Evolutionary conservation across 2,113 vertebrate genomes (phyloP), one percentile per base, ranked within the genome.

Genomic region (Sinocyclocheilus rhinocerous): DNA sequence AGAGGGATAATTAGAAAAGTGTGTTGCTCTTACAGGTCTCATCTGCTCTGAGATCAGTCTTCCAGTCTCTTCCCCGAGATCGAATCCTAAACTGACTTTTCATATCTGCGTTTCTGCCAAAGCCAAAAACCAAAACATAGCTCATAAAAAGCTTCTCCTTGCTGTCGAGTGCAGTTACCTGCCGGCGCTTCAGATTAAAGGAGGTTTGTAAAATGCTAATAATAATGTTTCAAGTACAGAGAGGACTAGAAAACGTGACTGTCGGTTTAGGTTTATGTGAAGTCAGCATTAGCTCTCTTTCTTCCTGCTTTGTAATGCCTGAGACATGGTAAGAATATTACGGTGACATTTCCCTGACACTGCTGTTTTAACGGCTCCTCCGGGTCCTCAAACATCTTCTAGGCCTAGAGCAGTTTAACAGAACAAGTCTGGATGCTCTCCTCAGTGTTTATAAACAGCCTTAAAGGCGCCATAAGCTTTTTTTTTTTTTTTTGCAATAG

Each of bases 211-310:
- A 24, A 61, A 24, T 39, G n/a, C n/a, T 65, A 67, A 29, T 63
- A 0, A 67, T 45, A n/a, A 63, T 24, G 33, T 65, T 42, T 20
- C 15, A 61, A 79, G 33, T 6, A 16, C 50, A 15, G 4, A 24
- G 67, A 65, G 24, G 20, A 59, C 29, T 4, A 2, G 52, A 26
- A 81, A 75, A 83, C 16, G 75, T 85, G 57, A 20, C 72, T 52
- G 18, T 48, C 24, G 75, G 45, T 18, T 72, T 67, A 69, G n/a
- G 79, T 42, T 83, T 85, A 36, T 77, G 83, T 65, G 24, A 63
- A 86, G 65, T 83, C 75, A 84, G 80, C 84, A 72, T 67, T 42
- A 26, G 42, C 83, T 75, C 69, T 15, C 26, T 33, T 85, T 52
- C 63, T 36, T 61, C 78, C 22, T 50, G 59, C 36, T 16, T 55